These are phyloP conservation scores for Diploscapter pachys DNA, from an alignment of 1,140 invertebrate species.

Conservation along the genomic window DNA sequence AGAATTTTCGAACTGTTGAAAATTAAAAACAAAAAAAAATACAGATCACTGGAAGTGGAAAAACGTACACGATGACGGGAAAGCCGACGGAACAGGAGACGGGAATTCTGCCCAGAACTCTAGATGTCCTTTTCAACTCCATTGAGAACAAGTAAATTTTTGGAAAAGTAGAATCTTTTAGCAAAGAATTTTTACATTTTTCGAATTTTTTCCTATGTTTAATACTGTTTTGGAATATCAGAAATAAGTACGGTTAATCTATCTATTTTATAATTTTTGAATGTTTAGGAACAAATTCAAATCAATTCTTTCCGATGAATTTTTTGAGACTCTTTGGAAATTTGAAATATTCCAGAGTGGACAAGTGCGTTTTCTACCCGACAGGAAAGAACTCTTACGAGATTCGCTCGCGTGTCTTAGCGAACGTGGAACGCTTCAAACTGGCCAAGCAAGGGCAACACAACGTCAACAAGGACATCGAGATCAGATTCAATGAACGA, in stretches of 20 bases:
- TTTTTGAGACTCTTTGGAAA: no score
- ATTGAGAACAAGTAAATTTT: conserved; percentile 26
- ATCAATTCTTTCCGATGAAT: no score
- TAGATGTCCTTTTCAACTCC: conserved; percentile 53
- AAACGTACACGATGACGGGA: conserved; percentile 54
- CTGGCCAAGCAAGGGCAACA: conserved; percentile 14
- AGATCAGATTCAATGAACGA: conserved; percentile 7
- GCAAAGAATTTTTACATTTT: conserved; percentile 11
- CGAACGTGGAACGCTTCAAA: conserved; percentile 13
- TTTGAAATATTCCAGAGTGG: conserved; percentile 5
- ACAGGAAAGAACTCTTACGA: conserved; percentile 45
- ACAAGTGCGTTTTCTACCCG: conserved; percentile 49
- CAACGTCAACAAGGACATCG: conserved; percentile 4
- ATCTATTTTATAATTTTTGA: not conserved
- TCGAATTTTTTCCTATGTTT: not conserved
- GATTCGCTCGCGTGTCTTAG: conserved; percentile 31
- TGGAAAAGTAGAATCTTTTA: not conserved
- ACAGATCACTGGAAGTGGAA: conserved; percentile 41
- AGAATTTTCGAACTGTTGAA: no score
- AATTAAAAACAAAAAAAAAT: not conserved
- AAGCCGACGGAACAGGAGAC: conserved; percentile 17
- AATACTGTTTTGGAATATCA: conserved; percentile 1
- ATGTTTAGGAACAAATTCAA: no score
- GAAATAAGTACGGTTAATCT: not conserved
- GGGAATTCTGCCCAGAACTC: conserved; percentile 46